phyloP scores from a whole-genome alignment of 2,888 invertebrate genomes.

The Axea sp. region DNA sequence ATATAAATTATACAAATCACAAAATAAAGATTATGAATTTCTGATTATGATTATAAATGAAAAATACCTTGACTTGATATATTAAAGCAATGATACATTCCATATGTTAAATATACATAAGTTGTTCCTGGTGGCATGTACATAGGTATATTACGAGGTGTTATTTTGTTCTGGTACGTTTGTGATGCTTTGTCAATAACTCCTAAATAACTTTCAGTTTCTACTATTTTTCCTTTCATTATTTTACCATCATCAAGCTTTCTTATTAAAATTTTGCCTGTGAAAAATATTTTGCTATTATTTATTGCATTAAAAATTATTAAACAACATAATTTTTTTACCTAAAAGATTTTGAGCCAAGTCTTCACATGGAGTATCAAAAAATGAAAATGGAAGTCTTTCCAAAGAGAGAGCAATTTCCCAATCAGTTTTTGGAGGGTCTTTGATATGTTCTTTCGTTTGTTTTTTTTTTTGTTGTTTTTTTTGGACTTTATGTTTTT shows the following conservation, averaged over 20 bases:
- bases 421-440: conserved; percentile 72
- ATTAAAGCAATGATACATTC: conserved; percentile 88
- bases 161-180: conserved; percentile 82
- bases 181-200: conserved; percentile 85
- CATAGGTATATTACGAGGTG: conserved; percentile 85
- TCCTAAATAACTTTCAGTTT: conserved; percentile 87
- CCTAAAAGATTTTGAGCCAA: conserved; percentile 82
- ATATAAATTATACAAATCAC: no score
- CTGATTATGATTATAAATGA: no score
- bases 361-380: conserved; percentile 78
- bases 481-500: no score
- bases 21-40: no score
- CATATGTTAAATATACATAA: conserved; percentile 87
- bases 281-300: no score
- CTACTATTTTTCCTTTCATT: conserved; percentile 84
- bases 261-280: conserved; percentile 83
- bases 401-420: conserved; percentile 70
- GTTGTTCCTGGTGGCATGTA: conserved; percentile 86
- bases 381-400: conserved; percentile 75
- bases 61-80: conserved; percentile 83
- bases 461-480: no score
- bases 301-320: no score
- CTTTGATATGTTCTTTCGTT: conserved; percentile 74
- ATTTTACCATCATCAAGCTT: conserved; percentile 80
- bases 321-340: no score